phyloP scores from a whole-genome alignment of 1,140 invertebrate genomes.

The Matsumurasca onukii region DNA sequence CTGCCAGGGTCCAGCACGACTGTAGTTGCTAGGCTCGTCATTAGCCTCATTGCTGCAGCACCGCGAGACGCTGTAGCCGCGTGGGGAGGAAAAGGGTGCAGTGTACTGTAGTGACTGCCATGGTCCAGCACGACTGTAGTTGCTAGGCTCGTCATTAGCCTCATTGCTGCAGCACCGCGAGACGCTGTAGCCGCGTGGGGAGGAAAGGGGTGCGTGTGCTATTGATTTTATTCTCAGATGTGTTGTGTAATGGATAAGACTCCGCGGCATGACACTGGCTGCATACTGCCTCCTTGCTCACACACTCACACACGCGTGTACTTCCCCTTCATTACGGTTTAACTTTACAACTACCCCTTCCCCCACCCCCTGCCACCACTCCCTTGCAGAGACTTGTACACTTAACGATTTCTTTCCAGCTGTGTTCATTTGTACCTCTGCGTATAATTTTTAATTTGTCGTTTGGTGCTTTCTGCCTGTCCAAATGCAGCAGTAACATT shows the following conservation, averaged over 20 bases:
- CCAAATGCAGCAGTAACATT: too few relatives aligned
- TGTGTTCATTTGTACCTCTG: too few relatives aligned
- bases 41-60: too few relatives aligned
- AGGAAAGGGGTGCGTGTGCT: conserved; percentile 22
- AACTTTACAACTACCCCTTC: not conserved
- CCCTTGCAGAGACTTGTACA: not conserved
- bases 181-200: not conserved
- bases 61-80: too few relatives aligned
- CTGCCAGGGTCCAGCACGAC: too few relatives aligned
- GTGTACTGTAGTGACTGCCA: too few relatives aligned
- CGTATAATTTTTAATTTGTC: too few relatives aligned
- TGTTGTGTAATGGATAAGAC: conserved; percentile 31
- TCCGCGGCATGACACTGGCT: not conserved
- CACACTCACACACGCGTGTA: conserved; percentile 12
- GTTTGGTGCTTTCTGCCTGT: too few relatives aligned
- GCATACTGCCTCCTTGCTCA: not conserved
- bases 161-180: too few relatives aligned
- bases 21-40: too few relatives aligned
- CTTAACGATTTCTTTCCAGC: conserved; percentile 17
- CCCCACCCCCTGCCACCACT: not conserved
- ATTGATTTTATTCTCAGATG: conserved; percentile 31
- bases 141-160: conserved; percentile 18
- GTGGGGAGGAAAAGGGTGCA: too few relatives aligned
- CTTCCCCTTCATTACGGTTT: conserved; percentile 21
- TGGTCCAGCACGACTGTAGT: conserved; percentile 4